Conservation (phyloP, 2,888 invertebrate species). For the Mesoligia furuncula region DNA sequence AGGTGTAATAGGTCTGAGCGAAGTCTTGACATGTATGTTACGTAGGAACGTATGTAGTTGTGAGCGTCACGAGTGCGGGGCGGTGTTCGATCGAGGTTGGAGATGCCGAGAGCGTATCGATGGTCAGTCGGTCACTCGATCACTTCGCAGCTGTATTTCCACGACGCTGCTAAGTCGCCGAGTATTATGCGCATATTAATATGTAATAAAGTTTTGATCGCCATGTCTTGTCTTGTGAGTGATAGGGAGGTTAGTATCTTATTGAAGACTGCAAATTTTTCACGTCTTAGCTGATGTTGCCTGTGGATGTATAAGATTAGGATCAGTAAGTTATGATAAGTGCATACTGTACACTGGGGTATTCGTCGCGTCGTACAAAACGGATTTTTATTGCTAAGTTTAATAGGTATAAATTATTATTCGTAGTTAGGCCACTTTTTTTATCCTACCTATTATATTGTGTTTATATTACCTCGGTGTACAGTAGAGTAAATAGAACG, state of each 20-base stretch:
- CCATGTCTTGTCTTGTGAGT: slow-evolving; percentile 85
- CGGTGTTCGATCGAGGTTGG: slow-evolving; percentile 11
- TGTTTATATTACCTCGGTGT: slow-evolving; percentile 64
- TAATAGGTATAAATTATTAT: slow-evolving; percentile 61
- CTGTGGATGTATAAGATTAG: slow-evolving; percentile 81
- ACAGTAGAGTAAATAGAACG: slow-evolving; percentile 67
- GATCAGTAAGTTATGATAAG: slow-evolving; percentile 72
- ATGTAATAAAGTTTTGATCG: slow-evolving; percentile 71
- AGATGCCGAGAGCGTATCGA: not conserved
- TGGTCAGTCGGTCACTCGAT: not conserved
- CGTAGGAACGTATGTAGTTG: slow-evolving; percentile 65
- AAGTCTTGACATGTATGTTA: slow-evolving; percentile 84
- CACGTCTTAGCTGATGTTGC: slow-evolving; percentile 84
- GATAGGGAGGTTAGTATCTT: slow-evolving; percentile 83
- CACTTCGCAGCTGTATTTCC: slow-evolving; percentile 25
- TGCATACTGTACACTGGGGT: slow-evolving; percentile 72
- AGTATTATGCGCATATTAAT: slow-evolving; percentile 61
- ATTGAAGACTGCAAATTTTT: slow-evolving; percentile 89
- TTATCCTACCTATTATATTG: slow-evolving; percentile 49
- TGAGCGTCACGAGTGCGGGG: slow-evolving; percentile 40
- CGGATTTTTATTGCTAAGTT: slow-evolving; percentile 54
- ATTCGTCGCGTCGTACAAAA: slow-evolving; percentile 57
- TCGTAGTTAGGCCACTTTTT: slow-evolving; percentile 61
- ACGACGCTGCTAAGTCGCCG: slow-evolving; percentile 36
- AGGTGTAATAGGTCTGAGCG: slow-evolving; percentile 87